Evolutionary conservation across 2,797 vertebrate genomes (phyloP), one percentile per base, ranked within the genome.

Genomic region (Neopelma chrysocephalum): DNA sequence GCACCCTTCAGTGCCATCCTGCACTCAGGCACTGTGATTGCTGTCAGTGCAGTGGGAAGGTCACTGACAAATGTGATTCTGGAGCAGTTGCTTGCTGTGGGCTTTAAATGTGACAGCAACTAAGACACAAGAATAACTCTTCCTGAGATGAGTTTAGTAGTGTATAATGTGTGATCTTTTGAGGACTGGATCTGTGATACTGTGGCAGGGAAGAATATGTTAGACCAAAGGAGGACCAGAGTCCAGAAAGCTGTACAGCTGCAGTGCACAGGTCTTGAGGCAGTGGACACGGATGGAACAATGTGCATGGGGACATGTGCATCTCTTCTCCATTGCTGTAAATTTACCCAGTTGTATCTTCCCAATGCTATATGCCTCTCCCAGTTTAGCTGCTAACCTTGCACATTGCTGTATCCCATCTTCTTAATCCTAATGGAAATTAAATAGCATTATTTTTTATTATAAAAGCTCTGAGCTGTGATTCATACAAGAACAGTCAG

Each of bases 301-400:
- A 22, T 23, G 4, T 38, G 9, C 4, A 0, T 45, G 42, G 51
- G 65, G 11, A 58, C 43, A 5, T 7, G 4, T 0, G 3, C 10
- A 13, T 70, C 40, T 73, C 56, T 68, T 66, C 23, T 61, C 43
- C 15, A 0, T 12, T 71, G 40, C 34, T 95, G 23, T 80, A 13
- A 34, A 77, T 80, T 18, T 85, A 78, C 48, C 11, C 21, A 31
- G 0, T 56, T 80, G 19, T 50, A 8, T 58, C 10, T 86, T 90
- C 23, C 15, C 26, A 20, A 3, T 85, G 62, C 70, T 65, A 4
- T 18, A 3, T 66, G 21, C 36, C 14, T 91, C 36, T 87, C 31
- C 45, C 9, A 50, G 42, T n/a, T 29, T 13, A 76, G 47, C 66
- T 79, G 40, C 64, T 80, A 45, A 27, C 31, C 32, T 83, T 82